These are phyloP conservation scores for Pelusios castaneus DNA, from an alignment of 2,113 vertebrate genomes.

Conservation along the genomic window DNA sequence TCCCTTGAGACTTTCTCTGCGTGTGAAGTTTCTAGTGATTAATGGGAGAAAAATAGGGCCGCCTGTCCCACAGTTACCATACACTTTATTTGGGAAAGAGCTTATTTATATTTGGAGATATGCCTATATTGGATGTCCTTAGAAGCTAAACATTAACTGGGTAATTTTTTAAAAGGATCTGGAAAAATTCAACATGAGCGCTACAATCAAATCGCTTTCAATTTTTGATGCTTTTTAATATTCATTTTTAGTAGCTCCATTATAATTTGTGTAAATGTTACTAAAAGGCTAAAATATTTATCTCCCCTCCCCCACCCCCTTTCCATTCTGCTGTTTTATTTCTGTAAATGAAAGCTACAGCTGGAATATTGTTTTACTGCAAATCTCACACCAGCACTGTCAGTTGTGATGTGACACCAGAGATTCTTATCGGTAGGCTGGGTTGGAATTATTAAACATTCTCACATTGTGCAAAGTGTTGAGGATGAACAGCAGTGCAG, in stretches of 20 bases:
- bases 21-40: slow-evolving; percentile 83
- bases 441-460: slow-evolving; percentile 86
- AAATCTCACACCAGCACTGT: slow-evolving; percentile 83
- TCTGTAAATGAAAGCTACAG: slow-evolving; percentile 83
- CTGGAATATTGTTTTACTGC: slow-evolving; percentile 86
- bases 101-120: slow-evolving; percentile 73
- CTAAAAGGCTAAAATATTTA: slow-evolving; percentile 78
- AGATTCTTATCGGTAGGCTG: slow-evolving; percentile 84
- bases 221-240: slow-evolving; percentile 40
- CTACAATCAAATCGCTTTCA: slow-evolving; percentile 33
- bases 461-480: slow-evolving; percentile 85
- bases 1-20: slow-evolving; percentile 77
- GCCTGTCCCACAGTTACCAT: slow-evolving; percentile 67
- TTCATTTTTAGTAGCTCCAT: slow-evolving; percentile 52
- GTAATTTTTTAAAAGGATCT: slow-evolving; percentile 44
- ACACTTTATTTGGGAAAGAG: slow-evolving; percentile 70
- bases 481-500: slow-evolving; percentile 83
- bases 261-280: slow-evolving; percentile 67
- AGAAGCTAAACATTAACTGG: slow-evolving; percentile 58
- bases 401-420: slow-evolving; percentile 81
- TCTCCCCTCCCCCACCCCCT: slow-evolving; percentile 66
- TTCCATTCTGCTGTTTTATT: slow-evolving; percentile 79
- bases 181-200: slow-evolving; percentile 24
- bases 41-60: slow-evolving; percentile 76
- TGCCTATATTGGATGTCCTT: slow-evolving; percentile 34